Evolutionary conservation across 2,888 invertebrate species (phyloP).

Genomic region (Phortica okadai): DNA sequence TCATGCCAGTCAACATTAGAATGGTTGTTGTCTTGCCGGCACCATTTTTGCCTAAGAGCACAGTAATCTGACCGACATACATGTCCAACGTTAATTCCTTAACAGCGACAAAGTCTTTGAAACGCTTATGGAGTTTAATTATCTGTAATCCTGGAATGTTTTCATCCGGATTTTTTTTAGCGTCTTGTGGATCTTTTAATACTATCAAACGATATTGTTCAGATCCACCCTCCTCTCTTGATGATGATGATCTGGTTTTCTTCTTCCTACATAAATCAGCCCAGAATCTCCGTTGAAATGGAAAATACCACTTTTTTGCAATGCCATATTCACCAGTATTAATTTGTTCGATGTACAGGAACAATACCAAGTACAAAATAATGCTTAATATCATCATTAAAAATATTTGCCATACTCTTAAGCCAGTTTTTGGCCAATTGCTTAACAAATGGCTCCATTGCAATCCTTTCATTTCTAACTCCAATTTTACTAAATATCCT

Average conservation of each 20-base stretch:
- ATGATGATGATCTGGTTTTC: not conserved
- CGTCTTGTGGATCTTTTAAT: not conserved
- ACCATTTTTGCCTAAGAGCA: slow-evolving; percentile 85
- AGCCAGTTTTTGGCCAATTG: not conserved
- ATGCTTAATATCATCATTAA: slow-evolving; percentile 79
- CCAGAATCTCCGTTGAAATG: slow-evolving; percentile 80
- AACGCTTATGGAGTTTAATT: slow-evolving; percentile 81
- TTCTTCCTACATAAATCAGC: slow-evolving; percentile 25
- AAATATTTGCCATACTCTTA: slow-evolving; percentile 81
- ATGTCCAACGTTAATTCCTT: slow-evolving; percentile 84
- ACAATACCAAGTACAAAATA: slow-evolving; percentile 80
- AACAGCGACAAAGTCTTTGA: slow-evolving; percentile 79
- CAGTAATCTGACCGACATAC: slow-evolving; percentile 91
- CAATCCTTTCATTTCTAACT: not conserved
- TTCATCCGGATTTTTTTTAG: not conserved
- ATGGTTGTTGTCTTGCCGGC: slow-evolving; percentile 95
- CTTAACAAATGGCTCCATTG: not conserved
- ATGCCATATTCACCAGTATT: slow-evolving; percentile 90
- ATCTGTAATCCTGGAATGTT: slow-evolving; percentile 76
- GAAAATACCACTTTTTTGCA: slow-evolving; percentile 87
- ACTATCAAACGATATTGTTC: too few relatives aligned
- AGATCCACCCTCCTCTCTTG: slow-evolving; percentile 31
- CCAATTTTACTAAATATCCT: slow-evolving; percentile 68
- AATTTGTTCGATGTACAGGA: slow-evolving; percentile 90
- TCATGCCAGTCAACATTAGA: slow-evolving; percentile 89